These are phyloP conservation scores for Anabas testudineus DNA, from an alignment of 2,797 vertebrate genomes.

Conservation along the genomic window DNA sequence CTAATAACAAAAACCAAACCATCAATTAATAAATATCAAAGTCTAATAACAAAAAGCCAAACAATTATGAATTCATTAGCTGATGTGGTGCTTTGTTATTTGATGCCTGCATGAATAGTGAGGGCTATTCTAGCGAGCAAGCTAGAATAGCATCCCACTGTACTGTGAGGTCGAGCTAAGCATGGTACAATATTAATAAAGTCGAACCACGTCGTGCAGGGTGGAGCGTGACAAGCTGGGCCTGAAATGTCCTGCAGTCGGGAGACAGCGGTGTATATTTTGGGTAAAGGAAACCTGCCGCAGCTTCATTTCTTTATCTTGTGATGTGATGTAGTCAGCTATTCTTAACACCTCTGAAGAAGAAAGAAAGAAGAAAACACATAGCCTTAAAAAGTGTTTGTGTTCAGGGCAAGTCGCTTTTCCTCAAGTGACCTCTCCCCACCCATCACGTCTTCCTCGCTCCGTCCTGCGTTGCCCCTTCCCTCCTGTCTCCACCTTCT, in stretches of 20 bases:
- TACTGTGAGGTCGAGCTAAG: too few species aligned
- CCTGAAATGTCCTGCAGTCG: not conserved
- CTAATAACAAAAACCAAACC: too few species aligned
- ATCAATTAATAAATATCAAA: too few species aligned
- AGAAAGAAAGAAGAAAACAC: not conserved
- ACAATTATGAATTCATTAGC: too few species aligned
- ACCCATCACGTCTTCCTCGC: slow-evolving; percentile 6
- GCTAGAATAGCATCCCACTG: too few species aligned
- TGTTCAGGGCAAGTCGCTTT: slow-evolving; percentile 23
- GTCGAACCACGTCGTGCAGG: not conserved
- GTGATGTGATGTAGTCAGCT: not conserved
- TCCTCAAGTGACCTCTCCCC: slow-evolving; percentile 26
- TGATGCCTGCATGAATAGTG: too few species aligned
- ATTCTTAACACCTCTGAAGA: slow-evolving; percentile 2
- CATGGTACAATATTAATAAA: too few species aligned
- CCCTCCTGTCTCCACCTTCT: slow-evolving; percentile 15
- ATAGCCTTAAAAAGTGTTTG: slow-evolving; percentile 1
- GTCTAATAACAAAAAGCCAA: too few species aligned
- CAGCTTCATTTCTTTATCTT: slow-evolving; percentile 8
- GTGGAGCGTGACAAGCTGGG: not conserved
- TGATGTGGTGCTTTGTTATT: too few species aligned
- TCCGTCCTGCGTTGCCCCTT: not conserved
- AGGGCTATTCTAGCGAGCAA: too few species aligned
- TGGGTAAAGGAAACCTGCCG: not conserved
- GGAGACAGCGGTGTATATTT: not conserved